Base-by-base conservation (phyloP, 2,113 vertebrate species). In the Crotalus helleri region DNA sequence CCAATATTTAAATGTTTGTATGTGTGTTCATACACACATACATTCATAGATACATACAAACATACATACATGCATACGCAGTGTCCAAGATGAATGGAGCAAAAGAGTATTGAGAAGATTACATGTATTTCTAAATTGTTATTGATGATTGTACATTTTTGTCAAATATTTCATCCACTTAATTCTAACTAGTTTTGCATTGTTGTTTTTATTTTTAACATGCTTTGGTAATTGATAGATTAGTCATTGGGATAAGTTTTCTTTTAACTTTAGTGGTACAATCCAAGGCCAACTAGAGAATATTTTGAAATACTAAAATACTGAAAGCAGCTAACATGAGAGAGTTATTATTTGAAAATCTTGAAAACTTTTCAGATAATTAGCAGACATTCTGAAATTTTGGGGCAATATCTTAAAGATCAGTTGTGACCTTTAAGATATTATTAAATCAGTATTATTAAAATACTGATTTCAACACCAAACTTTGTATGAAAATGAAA, bases 271-370 rank as follows among this genome's bases (percentile, higher is more conserved):
- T 69, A 93, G 1, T 5, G 92, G 46, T 86, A 54, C 89, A 6
- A 74, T 44, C 61, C 15, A 57, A 57, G 26, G 87, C 21, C 88
- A 92, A 81, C 26, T 93, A 93, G 9, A 90, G 13, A 3, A 6
- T 85, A 11, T 89, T 85, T 92, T 26, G 54, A 0, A 53, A 5
- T 19, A 74, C 92, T 49, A 49, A 61, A 17, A 5, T 23, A 93
- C 44, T 15, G 91, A 57, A 93, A 49, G 93, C 92, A 93, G 29
- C 1, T 51, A 90, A 94, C 90, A 1, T 49, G 3, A 24, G 5
- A 90, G 23, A 6, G 54, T 94, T 46, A 26, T 95, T 93, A 94
- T 94, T 93, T 39, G 92, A 96, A 89, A 57, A 7, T 96, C 93
- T 58, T 90, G 21, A 90, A 93, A 54, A 88, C 3, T 6, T 95